Evolutionary conservation across 2,888 invertebrate species (phyloP).

Genomic region (Lysandra bellargus): DNA sequence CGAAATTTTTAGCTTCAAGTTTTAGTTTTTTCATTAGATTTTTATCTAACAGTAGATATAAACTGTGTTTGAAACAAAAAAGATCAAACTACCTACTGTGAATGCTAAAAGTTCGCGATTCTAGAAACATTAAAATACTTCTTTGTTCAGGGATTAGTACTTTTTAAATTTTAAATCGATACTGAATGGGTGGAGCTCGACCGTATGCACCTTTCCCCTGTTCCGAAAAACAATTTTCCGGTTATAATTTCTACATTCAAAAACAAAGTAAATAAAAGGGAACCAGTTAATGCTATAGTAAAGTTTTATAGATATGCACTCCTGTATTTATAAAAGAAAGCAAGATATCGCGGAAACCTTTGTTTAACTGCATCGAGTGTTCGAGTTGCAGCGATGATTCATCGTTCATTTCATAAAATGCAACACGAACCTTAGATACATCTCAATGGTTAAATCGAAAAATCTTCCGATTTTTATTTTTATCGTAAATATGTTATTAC

Average conservation of each 20-base stretch:
- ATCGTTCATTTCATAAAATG: constrained; percentile 58
- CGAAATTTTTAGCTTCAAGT: neutral
- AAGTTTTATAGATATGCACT: neutral
- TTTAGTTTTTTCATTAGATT: no score
- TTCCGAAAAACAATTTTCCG: neutral
- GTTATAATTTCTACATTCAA: neutral
- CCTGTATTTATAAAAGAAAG: neutral
- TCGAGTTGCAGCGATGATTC: constrained; percentile 69
- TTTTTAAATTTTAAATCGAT: constrained; percentile 15
- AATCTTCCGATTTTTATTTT: neutral
- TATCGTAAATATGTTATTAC: neutral
- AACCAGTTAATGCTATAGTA: neutral
- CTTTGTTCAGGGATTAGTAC: neutral
- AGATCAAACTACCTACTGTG: no score
- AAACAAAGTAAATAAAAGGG: neutral
- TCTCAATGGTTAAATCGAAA: neutral
- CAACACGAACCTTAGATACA: constrained; percentile 49
- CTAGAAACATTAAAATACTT: neutral
- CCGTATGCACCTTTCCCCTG: neutral
- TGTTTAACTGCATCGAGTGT: constrained; percentile 55
- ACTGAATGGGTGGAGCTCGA: constrained; percentile 24
- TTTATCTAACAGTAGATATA: no score
- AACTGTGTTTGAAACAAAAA: no score
- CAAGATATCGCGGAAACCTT: constrained; percentile 44
- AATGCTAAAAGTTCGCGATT: neutral